Evolutionary conservation across 1,140 invertebrate species (phyloP).

Genomic region (Radopholus similis): DNA sequence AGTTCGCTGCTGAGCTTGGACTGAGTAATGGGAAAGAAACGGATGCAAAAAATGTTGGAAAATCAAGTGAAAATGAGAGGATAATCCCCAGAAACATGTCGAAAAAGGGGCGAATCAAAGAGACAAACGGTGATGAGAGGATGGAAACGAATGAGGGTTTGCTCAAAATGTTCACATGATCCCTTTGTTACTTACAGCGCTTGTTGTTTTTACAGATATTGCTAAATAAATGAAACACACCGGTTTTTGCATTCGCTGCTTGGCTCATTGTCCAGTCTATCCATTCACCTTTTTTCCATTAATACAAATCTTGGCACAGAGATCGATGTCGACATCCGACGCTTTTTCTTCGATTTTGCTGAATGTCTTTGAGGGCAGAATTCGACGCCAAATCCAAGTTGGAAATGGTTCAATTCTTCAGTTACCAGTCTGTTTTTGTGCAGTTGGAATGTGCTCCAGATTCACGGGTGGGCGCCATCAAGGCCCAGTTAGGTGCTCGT

Average conservation of each 20-base stretch:
- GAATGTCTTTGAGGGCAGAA: not conserved
- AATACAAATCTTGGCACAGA: not conserved
- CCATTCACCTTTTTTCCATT: not conserved
- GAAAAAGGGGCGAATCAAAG: not conserved
- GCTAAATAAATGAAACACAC: not conserved
- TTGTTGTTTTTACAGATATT: not conserved
- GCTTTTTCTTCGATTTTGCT: not conserved
- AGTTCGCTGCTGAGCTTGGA: too few relatives aligned
- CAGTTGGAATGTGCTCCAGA: not conserved
- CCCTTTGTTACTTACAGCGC: not conserved
- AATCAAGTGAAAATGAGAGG: too few relatives aligned
- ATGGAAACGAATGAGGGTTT: conserved; percentile 18
- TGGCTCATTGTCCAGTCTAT: too few relatives aligned
- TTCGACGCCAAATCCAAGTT: not conserved
- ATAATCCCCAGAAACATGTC: too few relatives aligned
- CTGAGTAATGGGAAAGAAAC: too few relatives aligned
- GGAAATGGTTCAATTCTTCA: not conserved
- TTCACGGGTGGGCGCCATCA: not conserved
- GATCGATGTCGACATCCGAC: not conserved
- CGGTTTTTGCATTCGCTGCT: too few relatives aligned
- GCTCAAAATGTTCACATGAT: conserved; percentile 11
- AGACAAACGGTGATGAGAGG: not conserved
- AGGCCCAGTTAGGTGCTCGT: not conserved
- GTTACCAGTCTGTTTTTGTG: not conserved
- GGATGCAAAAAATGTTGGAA: not conserved